Evolutionary conservation across 2,888 invertebrate genomes (phyloP).

Genomic region (Stenodema calcarata): DNA sequence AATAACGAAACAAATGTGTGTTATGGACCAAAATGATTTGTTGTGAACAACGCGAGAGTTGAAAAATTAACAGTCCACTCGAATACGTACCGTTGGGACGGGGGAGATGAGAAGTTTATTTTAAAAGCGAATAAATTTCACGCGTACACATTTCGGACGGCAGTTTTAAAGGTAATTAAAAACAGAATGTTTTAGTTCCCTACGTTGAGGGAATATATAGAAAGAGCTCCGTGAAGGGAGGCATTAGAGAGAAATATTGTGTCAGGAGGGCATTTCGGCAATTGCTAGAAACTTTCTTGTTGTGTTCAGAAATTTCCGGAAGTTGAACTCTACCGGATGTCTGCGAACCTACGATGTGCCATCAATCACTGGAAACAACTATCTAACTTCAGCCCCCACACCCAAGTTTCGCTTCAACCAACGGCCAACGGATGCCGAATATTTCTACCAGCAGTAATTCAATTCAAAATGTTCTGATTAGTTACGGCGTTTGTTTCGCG

Average conservation of each 20-base stretch:
- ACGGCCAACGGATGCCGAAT: not conserved
- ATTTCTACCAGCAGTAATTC: slow-evolving; percentile 18
- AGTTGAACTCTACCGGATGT: slow-evolving; percentile 24
- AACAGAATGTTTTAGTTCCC: slow-evolving; percentile 24
- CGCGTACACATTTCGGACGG: not conserved
- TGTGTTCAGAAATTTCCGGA: slow-evolving; percentile 27
- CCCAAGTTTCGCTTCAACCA: not conserved
- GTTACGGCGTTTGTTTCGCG: slow-evolving; percentile 21
- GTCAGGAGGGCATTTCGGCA: slow-evolving; percentile 15
- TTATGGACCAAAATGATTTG: too few relatives aligned
- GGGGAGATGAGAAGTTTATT: not conserved
- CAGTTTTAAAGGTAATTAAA: slow-evolving; percentile 4
- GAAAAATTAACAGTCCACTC: not conserved
- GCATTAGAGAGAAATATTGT: slow-evolving; percentile 20
- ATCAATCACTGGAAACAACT: slow-evolving; percentile 43
- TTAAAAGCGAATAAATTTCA: not conserved
- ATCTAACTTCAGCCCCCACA: slow-evolving; percentile 17
- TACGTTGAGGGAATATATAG: not conserved
- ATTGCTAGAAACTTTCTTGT: slow-evolving; percentile 38
- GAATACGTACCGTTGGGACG: not conserved
- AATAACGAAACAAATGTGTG: too few relatives aligned
- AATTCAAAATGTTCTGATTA: slow-evolving; percentile 40
- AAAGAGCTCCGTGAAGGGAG: not conserved
- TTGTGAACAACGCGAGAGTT: too few relatives aligned
- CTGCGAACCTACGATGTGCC: slow-evolving; percentile 38